Evolutionary conservation across 1,140 invertebrate genomes (phyloP).

Genomic region (Drosophila pallidifrons): DNA sequence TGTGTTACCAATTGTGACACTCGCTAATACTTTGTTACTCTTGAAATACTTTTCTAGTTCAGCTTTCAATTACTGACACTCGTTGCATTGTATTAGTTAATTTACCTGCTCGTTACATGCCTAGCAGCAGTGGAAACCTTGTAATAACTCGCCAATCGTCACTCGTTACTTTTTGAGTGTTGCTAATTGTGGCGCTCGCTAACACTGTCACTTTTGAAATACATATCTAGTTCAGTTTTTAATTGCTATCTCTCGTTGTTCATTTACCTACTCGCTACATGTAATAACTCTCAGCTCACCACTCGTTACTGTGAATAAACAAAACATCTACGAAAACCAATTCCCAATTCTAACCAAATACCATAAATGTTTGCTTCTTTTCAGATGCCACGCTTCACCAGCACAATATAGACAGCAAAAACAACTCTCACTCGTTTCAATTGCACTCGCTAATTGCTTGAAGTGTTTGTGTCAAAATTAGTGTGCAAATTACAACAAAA

Average conservation of each 20-base stretch:
- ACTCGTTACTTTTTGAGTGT: not conserved
- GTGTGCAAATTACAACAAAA: conserved; percentile 36
- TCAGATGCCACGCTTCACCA: conserved; percentile 39
- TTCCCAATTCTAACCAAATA: conserved; percentile 24
- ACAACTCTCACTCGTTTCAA: conserved; percentile 15
- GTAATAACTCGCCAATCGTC: too few relatives aligned
- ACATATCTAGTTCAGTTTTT: too few relatives aligned
- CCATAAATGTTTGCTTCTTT: conserved; percentile 7
- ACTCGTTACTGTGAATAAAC: not conserved
- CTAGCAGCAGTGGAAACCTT: too few relatives aligned
- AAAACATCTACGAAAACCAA: not conserved
- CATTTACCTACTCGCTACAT: too few relatives aligned
- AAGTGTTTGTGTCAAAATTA: conserved; percentile 25
- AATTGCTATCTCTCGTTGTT: too few relatives aligned
- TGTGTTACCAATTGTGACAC: too few relatives aligned
- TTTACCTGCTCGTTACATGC: not conserved
- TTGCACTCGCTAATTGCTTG: conserved; percentile 31
- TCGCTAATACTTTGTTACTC: too few relatives aligned
- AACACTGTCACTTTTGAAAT: too few relatives aligned
- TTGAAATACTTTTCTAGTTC: too few relatives aligned
- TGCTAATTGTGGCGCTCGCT: too few relatives aligned
- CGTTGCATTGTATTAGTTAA: too few relatives aligned
- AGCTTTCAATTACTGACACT: too few relatives aligned
- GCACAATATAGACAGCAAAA: conserved; percentile 25
- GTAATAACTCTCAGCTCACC: not conserved